These are phyloP conservation scores for Trichechus manatus DNA, from an alignment of 2,113 vertebrate genomes.

Conservation along the genomic window DNA sequence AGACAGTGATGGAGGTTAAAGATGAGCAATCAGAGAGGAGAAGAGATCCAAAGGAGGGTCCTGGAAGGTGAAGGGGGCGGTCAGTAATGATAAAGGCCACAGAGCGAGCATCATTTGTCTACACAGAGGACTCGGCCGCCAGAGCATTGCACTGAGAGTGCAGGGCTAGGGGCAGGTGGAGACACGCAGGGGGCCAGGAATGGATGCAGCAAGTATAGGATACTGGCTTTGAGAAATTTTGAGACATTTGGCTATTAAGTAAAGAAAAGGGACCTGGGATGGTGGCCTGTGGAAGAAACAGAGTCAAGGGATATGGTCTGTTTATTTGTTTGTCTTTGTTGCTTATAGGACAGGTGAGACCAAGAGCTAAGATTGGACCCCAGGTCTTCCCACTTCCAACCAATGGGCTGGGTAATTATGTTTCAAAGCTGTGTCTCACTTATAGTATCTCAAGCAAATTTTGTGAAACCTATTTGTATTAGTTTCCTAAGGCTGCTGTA, in stretches of 20 bases:
- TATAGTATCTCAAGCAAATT: background rate
- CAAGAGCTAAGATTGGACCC: background rate
- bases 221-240: background rate
- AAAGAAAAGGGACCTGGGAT: background rate
- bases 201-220: background rate
- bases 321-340: background rate
- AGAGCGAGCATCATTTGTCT: background rate
- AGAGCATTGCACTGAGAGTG: no score
- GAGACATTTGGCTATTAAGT: background rate
- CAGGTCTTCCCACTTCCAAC: background rate
- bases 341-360: background rate
- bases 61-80: background rate
- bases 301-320: background rate
- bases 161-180: accelerated
- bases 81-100: background rate
- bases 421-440: background rate
- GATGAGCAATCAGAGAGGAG: background rate
- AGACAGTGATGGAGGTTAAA: background rate
- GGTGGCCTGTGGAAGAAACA: background rate
- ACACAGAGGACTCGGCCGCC: background rate
- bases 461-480: background rate
- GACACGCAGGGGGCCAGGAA: background rate
- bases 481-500: background rate
- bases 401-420: background rate
- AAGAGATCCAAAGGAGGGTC: background rate